Conservation (phyloP, 2,113 vertebrate genomes). For the Oryzias javanicus region DNA sequence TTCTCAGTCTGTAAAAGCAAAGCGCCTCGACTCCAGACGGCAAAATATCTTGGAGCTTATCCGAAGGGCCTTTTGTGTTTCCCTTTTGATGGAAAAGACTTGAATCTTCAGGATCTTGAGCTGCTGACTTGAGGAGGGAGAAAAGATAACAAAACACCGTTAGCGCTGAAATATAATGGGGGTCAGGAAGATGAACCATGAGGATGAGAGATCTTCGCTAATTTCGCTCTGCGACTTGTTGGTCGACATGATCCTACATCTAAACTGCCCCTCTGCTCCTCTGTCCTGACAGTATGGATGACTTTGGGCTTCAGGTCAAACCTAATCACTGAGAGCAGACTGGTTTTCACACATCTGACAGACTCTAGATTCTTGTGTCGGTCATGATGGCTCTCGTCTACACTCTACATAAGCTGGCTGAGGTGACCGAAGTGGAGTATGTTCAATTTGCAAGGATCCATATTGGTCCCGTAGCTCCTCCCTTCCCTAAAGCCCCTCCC, state of each 20-base stretch:
- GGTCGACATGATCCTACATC: constrained; percentile 4
- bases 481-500: constrained; percentile 8
- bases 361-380: constrained; percentile 7
- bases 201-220: constrained; percentile 26
- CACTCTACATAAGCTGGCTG: constrained; percentile 29
- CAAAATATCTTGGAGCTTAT: constrained; percentile 20
- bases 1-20: constrained; percentile 58
- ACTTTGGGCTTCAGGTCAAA: neutral
- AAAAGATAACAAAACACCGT: constrained; percentile 81
- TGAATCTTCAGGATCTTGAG: constrained; percentile 69
- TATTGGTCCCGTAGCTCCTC: constrained; percentile 17
- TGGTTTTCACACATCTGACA: constrained; percentile 1
- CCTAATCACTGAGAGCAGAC: constrained; percentile 19
- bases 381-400: constrained; percentile 13
- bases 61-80: constrained; percentile 23
- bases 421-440: constrained; percentile 50
- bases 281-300: constrained; percentile 8
- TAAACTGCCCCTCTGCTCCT: constrained; percentile 16
- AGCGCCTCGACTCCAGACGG: constrained; percentile 14
- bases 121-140: constrained; percentile 79
- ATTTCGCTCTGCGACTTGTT: constrained; percentile 26
- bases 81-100: constrained; percentile 46
- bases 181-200: constrained; percentile 58
- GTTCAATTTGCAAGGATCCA: constrained; percentile 42
- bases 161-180: constrained; percentile 73